phyloP scores from a whole-genome alignment of 2,797 vertebrate genomes.

The Botia kubotai region DNA sequence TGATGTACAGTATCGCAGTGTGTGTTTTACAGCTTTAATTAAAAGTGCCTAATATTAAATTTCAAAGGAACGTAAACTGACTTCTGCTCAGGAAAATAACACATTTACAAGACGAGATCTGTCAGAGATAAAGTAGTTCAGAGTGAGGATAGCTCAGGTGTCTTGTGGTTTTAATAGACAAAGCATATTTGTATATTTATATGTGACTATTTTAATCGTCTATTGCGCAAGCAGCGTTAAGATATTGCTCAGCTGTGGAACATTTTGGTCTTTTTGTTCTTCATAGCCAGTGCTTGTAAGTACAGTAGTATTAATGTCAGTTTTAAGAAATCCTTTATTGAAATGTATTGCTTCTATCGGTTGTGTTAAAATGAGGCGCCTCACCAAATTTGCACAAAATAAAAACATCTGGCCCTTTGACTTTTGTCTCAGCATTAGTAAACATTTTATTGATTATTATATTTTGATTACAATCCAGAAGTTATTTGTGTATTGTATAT shows the following conservation, averaged over 20 bases:
- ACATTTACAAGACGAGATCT: neutral
- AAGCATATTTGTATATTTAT: neutral
- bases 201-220: constrained; percentile 7
- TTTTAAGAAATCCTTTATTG: neutral
- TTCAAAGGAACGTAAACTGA: neutral
- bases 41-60: constrained; percentile 20
- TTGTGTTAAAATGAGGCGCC: constrained; percentile 14
- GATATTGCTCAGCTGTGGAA: neutral
- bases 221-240: constrained; percentile 21
- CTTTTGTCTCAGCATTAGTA: constrained; percentile 2
- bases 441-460: neutral
- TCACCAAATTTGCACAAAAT: constrained; percentile 39
- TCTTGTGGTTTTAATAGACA: neutral
- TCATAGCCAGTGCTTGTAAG: neutral
- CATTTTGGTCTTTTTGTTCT: neutral
- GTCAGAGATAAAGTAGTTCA: neutral
- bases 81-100: constrained; percentile 21
- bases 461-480: neutral
- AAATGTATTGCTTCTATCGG: neutral
- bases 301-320: neutral
- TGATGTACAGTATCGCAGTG: neutral
- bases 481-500: too few species aligned
- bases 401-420: constrained; percentile 3
- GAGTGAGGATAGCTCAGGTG: neutral
- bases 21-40: neutral